phyloP scores from a whole-genome alignment of 1,140 invertebrate species.

The Euwallacea similis region DNA sequence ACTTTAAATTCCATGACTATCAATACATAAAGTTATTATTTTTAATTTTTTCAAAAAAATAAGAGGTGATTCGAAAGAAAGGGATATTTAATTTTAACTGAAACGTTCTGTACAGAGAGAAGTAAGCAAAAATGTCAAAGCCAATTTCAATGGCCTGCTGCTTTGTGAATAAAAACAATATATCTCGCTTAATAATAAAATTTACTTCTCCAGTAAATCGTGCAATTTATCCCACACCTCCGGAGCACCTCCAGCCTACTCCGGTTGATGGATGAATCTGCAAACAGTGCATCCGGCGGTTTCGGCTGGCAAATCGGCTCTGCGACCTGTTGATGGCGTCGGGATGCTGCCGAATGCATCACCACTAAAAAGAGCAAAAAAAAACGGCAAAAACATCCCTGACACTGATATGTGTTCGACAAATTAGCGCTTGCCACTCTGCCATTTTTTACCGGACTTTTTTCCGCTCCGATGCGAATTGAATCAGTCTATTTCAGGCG shows the following conservation, averaged over 20 bases:
- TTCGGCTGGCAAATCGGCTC: slow-evolving; percentile 39
- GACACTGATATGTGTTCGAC: slow-evolving; percentile 39
- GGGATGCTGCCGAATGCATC: slow-evolving; percentile 39
- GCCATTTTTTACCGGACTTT: slow-evolving; percentile 28
- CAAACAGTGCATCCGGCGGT: slow-evolving; percentile 52
- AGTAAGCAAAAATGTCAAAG: no score
- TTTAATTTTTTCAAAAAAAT: no score
- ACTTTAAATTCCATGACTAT: no score
- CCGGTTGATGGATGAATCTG: slow-evolving; percentile 53
- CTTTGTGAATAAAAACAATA: no score
- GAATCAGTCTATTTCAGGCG: slow-evolving; percentile 24
- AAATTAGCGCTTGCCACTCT: slow-evolving; percentile 37
- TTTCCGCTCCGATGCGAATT: slow-evolving; percentile 20
- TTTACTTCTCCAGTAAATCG: not conserved
- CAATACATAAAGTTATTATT: no score
- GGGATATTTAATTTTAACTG: no score
- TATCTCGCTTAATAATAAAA: no score
- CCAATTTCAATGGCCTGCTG: no score
- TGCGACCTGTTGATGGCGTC: slow-evolving; percentile 43
- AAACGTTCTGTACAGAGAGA: no score
- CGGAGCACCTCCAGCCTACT: slow-evolving; percentile 36
- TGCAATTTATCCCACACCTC: slow-evolving; percentile 16
- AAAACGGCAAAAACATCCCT: slow-evolving; percentile 29
- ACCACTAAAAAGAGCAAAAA: slow-evolving; percentile 37
- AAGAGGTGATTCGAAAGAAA: no score